Conservation (phyloP, 2,113 vertebrate genomes). For the Limnothrissa miodon region DNA sequence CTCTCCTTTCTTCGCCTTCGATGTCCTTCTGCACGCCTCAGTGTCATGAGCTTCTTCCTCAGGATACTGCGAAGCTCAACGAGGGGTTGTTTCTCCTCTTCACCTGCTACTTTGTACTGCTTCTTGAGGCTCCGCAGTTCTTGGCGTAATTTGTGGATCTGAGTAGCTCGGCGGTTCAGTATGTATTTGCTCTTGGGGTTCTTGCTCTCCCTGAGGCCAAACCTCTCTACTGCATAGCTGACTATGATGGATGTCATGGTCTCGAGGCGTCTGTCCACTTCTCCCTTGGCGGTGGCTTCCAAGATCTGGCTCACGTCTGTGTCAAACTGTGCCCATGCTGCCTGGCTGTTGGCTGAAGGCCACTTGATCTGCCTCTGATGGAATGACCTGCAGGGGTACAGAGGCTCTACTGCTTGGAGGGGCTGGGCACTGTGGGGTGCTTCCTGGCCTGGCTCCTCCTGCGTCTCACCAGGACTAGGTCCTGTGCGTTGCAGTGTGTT, state of each 20-base stretch:
- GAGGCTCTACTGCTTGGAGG: too few species aligned
- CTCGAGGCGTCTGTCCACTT: neutral
- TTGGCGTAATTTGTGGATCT: neutral
- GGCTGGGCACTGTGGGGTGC: too few species aligned
- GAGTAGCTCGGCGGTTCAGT: neutral
- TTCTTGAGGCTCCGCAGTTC: neutral
- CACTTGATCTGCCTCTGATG: neutral
- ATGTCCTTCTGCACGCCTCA: conserved; percentile 27
- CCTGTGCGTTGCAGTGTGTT: neutral
- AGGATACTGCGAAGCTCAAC: conserved; percentile 13
- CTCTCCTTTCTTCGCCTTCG: conserved; percentile 23
- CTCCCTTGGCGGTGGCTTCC: too few species aligned
- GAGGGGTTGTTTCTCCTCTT: conserved; percentile 12
- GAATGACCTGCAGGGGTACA: neutral
- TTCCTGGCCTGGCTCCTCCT: too few species aligned
- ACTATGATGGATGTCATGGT: neutral
- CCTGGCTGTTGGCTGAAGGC: neutral
- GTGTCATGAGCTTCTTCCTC: conserved; percentile 19
- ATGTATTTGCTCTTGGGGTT: neutral
- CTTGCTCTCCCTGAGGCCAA: too few species aligned
- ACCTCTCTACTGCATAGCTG: neutral
- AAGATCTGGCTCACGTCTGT: neutral
- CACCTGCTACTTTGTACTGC: neutral
- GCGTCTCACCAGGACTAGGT: too few species aligned
- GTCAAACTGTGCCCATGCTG: neutral